Conservation (phyloP, 1,140 invertebrate genomes). For the Laodelphax striatellus region DNA sequence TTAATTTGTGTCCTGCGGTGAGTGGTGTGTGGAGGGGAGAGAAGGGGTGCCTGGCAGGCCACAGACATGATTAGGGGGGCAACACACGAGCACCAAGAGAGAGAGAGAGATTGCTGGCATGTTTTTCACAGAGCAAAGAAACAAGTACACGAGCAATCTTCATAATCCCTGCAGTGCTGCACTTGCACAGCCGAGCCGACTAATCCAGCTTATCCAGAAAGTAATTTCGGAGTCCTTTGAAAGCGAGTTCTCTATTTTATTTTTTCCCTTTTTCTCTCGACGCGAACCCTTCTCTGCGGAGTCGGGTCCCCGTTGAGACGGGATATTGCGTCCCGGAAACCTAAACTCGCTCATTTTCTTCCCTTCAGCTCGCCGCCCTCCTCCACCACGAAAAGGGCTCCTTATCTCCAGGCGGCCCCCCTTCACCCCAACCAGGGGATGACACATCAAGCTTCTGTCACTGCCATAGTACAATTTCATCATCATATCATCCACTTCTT, state of each 20-base stretch:
- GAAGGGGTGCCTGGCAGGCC: no score
- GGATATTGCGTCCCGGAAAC: constrained; percentile 1
- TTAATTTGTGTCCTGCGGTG: no score
- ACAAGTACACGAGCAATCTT: background rate
- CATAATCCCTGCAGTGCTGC: constrained; percentile 1
- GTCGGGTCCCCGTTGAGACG: background rate
- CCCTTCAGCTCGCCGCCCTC: background rate
- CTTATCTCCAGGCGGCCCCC: background rate
- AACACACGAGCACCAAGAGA: no score
- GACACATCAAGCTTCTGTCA: constrained; percentile 2
- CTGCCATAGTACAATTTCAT: constrained; percentile 2
- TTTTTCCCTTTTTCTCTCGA: constrained; percentile 8
- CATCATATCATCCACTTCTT: constrained; percentile 2
- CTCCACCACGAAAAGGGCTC: background rate
- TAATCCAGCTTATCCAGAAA: constrained; percentile 23
- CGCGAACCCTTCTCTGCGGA: constrained; percentile 2
- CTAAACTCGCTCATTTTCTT: background rate
- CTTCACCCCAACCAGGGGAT: background rate
- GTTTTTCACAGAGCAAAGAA: no score
- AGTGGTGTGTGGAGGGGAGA: no score
- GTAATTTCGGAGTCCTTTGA: constrained; percentile 24
- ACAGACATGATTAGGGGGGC: no score
- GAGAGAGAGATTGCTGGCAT: no score
- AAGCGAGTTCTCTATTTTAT: constrained; percentile 18
- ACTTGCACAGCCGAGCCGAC: background rate